Evolutionary conservation across 1,140 invertebrate species (phyloP), one percentile per base, ranked within the genome.

Genomic region (Yoshiicerus persimilis): DNA sequence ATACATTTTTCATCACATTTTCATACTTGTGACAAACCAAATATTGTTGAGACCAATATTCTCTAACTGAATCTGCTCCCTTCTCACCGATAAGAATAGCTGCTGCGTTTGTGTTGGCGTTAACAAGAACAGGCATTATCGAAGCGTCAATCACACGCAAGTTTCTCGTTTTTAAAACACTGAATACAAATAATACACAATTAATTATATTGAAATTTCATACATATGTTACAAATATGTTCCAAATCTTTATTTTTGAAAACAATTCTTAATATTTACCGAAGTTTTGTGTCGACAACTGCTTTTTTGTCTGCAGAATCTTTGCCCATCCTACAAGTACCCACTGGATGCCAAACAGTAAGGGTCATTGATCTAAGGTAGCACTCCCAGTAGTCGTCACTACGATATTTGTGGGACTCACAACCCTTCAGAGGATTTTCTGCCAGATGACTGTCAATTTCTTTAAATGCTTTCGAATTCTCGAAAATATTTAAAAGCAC

Each of bases 11-110:
- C 6, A 20, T n/a, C 20, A 64, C 6, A 27, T 25, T 25, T 34
- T 27, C 39, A 32, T 84, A 30, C 4, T 32, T 11, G 25, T 23
- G 39, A 47, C 83, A 88, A 36, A 88, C 62, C 3, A 64, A 32
- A 36, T 34, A 88, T 47, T 88, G 87, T 77, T 88, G 6, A 1
- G 83, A 66, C 96, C 96, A 97, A 91, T 94, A 95, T 88, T 96
- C 95, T 92, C 97, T 96, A 56, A 97, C 96, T 93, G 97, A 94
- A 90, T 97, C 96, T 30, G 96, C 94, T 0, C 95, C 96, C 92
- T 97, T 97, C 92, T 97, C 96, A 0, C 94, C 96, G 23, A 97
- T 96, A 96, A 97, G 97, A 27, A 97, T 97, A 0, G 94, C 94
- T 0, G 96, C 96, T 0, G 96, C 96, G 91, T 97, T 97, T 0